phyloP scores from a whole-genome alignment of 1,140 invertebrate species.

The Steinernema khuongi region DNA sequence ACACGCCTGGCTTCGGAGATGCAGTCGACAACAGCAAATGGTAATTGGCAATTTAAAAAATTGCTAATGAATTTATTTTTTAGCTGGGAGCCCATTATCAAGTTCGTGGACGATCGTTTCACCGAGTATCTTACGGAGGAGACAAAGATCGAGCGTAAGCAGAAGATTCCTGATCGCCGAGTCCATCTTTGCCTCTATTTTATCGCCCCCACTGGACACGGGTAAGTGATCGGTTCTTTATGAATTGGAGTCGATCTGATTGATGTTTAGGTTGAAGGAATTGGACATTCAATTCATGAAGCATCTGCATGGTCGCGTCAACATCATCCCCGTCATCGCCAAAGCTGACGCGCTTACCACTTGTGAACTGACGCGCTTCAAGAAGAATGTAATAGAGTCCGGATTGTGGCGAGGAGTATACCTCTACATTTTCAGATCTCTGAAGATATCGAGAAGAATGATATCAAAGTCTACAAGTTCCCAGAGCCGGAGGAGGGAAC shows the following conservation, averaged over 20 bases:
- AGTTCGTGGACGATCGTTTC: conserved; percentile 95
- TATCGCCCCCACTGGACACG: conserved; percentile 90
- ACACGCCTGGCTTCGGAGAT: conserved; percentile 98
- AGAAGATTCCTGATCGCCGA: conserved; percentile 86
- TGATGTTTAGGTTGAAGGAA: conserved; percentile 73
- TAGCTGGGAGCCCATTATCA: conserved; percentile 92
- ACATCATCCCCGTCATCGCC: conserved; percentile 95
- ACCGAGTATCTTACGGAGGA: conserved; percentile 89
- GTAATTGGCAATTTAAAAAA: conserved; percentile 50
- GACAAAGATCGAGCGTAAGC: conserved; percentile 78
- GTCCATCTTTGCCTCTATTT: conserved; percentile 97
- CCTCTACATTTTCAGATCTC: conserved; percentile 68
- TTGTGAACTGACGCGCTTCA: conserved; percentile 88
- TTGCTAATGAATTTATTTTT: conserved; percentile 33
- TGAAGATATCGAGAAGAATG: conserved; percentile 91
- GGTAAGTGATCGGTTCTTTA: conserved; percentile 63
- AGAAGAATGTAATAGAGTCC: conserved; percentile 73
- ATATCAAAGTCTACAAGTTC: conserved; percentile 99
- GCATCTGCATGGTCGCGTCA: conserved; percentile 88
- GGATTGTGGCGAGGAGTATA: not conserved
- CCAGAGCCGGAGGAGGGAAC: conserved; percentile 74
- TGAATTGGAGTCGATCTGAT: not conserved
- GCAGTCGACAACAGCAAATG: conserved; percentile 90
- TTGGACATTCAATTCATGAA: conserved; percentile 99
- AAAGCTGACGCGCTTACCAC: conserved; percentile 97